Conservation (phyloP, 2,888 invertebrate genomes). For the Nymphalis polychloros region DNA sequence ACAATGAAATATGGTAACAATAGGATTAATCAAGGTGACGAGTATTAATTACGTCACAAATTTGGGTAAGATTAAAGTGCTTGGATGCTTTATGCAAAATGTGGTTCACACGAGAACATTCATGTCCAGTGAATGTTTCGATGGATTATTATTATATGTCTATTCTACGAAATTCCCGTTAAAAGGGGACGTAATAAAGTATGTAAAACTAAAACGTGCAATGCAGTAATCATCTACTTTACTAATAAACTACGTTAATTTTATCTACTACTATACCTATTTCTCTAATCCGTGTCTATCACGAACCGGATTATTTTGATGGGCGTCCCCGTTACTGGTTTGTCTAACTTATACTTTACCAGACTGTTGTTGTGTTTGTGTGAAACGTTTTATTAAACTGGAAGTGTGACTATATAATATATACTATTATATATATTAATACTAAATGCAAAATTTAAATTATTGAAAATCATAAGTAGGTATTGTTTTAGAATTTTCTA, state of each 20-base stretch:
- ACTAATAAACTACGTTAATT: slow-evolving; percentile 42
- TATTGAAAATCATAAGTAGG: not conserved
- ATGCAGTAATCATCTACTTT: slow-evolving; percentile 45
- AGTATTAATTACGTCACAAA: slow-evolving; percentile 57
- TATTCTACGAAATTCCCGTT: slow-evolving; percentile 56
- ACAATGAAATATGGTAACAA: slow-evolving; percentile 59
- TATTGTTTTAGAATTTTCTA: not conserved
- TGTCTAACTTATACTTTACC: slow-evolving; percentile 51
- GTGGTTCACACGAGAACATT: slow-evolving; percentile 64
- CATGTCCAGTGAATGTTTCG: slow-evolving; percentile 71
- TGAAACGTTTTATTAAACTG: slow-evolving; percentile 37
- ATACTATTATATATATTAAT: slow-evolving; percentile 1
- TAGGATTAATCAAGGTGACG: slow-evolving; percentile 43
- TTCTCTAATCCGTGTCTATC: slow-evolving; percentile 14
- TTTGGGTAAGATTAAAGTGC: slow-evolving; percentile 49
- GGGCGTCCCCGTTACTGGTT: not conserved
- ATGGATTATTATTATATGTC: slow-evolving; percentile 41
- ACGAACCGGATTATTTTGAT: slow-evolving; percentile 25
- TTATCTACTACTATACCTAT: slow-evolving; percentile 58
- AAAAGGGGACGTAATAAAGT: slow-evolving; percentile 44
- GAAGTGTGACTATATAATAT: slow-evolving; percentile 33
- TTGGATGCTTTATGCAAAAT: slow-evolving; percentile 31
- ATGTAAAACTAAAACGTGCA: slow-evolving; percentile 66
- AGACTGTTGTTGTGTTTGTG: slow-evolving; percentile 40
- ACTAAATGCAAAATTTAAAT: too few species aligned